Evolutionary conservation across 2,113 vertebrate species (phyloP), one percentile per base, ranked within the genome.

Genomic region (Cinclus cinclus): DNA sequence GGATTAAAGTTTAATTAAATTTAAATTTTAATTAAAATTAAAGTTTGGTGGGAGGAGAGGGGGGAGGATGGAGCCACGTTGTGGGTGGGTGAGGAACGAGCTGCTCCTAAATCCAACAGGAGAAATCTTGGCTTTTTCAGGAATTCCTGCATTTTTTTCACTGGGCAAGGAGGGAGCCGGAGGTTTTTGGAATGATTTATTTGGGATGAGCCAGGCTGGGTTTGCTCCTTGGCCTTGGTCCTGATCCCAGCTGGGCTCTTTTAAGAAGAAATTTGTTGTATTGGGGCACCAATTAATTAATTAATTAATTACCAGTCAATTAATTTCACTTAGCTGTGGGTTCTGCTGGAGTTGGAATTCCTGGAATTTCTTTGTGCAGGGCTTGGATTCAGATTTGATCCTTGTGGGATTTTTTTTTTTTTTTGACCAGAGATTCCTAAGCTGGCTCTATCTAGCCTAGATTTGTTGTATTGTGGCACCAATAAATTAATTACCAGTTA

Each of bases 161-260:
- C 30, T 1, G 65, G 31, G 67, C 33, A 10, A 33, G 47, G 21
- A 63, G 14, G 33, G 22, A 47, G 28, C 19, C 3, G 28, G n/a
- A 22, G 11, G 0, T 0, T 0, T 6, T 15, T 21, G 55, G 58
- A 27, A 47, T 9, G 19, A 7, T 46, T 7, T 44, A 1, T n/a
- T 77, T 31, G 52, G 15, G 28, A 5, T 11, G 33, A 69, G 56
- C 3, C 6, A 37, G 13, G 30, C 47, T 76, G 76, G 31, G 13
- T 8, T 52, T 4, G 12, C 23, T 11, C 1, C 13, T 25, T 55
- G 53, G 27, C 6, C 14, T 80, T 9, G 5, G 5, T 47, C 6
- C 4, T 58, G 35, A 39, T 59, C 42, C 27, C 25, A 25, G 21
- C 33, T 37, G 33, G 76, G 49, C 39, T 55, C 31, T 10, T 3